These are phyloP conservation scores for Ennomos quercinarius DNA, from an alignment of 2,888 invertebrate species.

Conservation along the genomic window DNA sequence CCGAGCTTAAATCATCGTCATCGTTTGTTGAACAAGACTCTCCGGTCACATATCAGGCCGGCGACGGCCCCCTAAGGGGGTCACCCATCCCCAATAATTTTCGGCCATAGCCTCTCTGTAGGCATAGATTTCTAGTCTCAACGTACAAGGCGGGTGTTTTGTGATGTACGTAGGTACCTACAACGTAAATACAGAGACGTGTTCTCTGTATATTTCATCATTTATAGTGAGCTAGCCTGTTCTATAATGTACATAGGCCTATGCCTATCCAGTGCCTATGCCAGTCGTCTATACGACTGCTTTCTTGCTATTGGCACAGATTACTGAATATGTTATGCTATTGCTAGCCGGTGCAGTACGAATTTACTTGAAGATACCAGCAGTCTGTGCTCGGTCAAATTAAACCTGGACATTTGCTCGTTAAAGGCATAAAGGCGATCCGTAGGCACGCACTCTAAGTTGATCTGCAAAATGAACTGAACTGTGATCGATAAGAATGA, in stretches of 20 bases:
- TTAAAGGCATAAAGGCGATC: too few relatives aligned
- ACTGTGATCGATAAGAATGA: too few relatives aligned
- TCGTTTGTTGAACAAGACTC: conserved; percentile 86
- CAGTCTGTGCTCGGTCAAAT: too few relatives aligned
- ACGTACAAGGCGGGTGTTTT: conserved; percentile 72
- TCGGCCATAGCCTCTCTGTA: conserved; percentile 70
- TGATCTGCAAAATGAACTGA: too few relatives aligned
- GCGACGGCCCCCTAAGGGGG: conserved; percentile 56
- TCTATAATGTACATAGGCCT: conserved; percentile 33
- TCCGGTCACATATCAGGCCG: conserved; percentile 83
- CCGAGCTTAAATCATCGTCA: conserved; percentile 85
- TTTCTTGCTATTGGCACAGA: conserved; percentile 42
- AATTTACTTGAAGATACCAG: conserved; percentile 1
- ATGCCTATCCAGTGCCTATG: too few relatives aligned
- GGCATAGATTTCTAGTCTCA: conserved; percentile 79
- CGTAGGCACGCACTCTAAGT: too few relatives aligned
- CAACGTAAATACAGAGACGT: conserved; percentile 62
- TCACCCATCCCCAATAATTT: conserved; percentile 71
- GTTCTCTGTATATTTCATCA: conserved; percentile 61
- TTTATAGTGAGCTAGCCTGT: conserved; percentile 44
- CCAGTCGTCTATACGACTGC: too few relatives aligned
- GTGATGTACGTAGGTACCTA: conserved; percentile 58
- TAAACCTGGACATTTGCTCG: too few relatives aligned
- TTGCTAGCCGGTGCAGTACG: conserved; percentile 24
- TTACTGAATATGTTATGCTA: too few relatives aligned